These are phyloP conservation scores for Gerris lacustris DNA, from an alignment of 2,888 invertebrate genomes.

Conservation along the genomic window DNA sequence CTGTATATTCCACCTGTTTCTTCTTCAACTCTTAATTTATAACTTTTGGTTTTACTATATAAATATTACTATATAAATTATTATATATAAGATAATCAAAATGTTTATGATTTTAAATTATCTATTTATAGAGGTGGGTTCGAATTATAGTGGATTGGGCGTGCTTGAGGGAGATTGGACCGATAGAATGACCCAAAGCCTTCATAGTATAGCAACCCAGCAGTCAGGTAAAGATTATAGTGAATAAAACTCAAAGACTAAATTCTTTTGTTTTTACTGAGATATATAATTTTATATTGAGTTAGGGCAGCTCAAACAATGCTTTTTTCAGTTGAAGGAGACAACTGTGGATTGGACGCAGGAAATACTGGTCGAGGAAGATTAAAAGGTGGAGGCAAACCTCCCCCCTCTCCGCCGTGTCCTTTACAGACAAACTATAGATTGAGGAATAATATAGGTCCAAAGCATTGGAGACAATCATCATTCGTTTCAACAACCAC, in stretches of 20 bases:
- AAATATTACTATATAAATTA: too few relatives aligned
- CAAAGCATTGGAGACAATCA: slow-evolving; percentile 28
- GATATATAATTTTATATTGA: too few relatives aligned
- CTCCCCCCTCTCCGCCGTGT: slow-evolving; percentile 28
- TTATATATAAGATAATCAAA: too few relatives aligned
- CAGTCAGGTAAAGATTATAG: neutral
- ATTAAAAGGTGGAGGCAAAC: neutral
- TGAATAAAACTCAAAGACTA: too few relatives aligned
- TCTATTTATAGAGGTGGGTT: neutral
- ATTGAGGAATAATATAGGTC: slow-evolving; percentile 27
- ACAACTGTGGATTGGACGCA: too few relatives aligned
- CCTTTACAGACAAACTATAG: slow-evolving; percentile 30
- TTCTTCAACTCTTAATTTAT: too few relatives aligned
- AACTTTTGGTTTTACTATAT: too few relatives aligned
- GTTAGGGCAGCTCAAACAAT: too few relatives aligned
- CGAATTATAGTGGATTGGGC: neutral
- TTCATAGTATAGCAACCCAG: neutral
- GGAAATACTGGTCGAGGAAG: too few relatives aligned
- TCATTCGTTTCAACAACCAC: slow-evolving; percentile 4
- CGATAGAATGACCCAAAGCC: neutral
- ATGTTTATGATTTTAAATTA: neutral
- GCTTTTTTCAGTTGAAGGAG: too few relatives aligned
- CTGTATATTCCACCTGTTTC: too few relatives aligned
- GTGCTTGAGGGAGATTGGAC: neutral
- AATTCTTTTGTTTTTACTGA: too few relatives aligned